Base-by-base conservation (phyloP, 2,888 invertebrate species). In the Electrophaes corylata region DNA sequence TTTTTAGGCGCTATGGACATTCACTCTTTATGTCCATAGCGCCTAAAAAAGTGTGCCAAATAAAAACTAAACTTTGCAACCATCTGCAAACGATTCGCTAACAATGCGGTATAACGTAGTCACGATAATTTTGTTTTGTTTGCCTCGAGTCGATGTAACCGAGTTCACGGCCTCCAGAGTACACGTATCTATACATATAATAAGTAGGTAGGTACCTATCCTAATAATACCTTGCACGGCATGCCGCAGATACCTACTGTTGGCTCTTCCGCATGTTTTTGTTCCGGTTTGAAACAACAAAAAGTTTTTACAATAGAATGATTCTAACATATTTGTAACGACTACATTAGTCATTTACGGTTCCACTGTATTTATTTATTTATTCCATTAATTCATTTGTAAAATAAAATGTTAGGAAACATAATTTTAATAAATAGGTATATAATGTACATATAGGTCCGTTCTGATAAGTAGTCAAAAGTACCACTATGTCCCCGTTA, bases 141-240 rank as follows among this genome's bases (percentile, higher is more conserved):
- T 62, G 73, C 66, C 62, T 71, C 67, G 68, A 52, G 55, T 52
- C 62, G 60, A 66, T 66, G 72, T 69, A 65, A 65, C 64, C 37
- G 70, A 76, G 80, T 78, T 81, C 79, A 81, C 64, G 79, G 77
- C 72, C 77, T 73, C 68, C 49, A 53, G 47, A 62, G 57, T 68
- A 65, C 51, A 54, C 57, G 43, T 23, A 43, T 43, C 23, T 37
- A 3, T 16, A 29, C 26, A 29, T 29, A 16, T 37, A 37, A 37
- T 37, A 37, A 16, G 16, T 37, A 8, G 16, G 37, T 16, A 37
- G n/a, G n/a, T 37, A 16, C 37, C 16, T 37, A 37, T 16, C 16
- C 16, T 37, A 37, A 23, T 43, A 23, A 23, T 43, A 43, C 43
- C n/a, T 18, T 31, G 40, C 58, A 51, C 49, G 23, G 60, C 59